phyloP scores from a whole-genome alignment of 1,140 invertebrate species.

The Anthonomus grandis region DNA sequence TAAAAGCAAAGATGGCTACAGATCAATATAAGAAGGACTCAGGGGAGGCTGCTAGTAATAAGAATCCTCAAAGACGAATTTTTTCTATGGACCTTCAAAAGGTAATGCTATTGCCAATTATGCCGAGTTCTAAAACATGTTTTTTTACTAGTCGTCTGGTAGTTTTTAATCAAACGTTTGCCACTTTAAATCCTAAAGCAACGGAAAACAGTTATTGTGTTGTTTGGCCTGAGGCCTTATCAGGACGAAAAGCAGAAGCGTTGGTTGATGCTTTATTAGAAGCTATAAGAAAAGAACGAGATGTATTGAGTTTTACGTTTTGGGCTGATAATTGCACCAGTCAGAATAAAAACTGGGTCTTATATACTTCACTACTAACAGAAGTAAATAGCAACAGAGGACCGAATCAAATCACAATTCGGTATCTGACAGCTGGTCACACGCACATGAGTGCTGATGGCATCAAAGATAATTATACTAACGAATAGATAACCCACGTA shows the following conservation, averaged over 20 bases:
- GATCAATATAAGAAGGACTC: background rate
- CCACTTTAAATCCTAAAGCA: too few relatives aligned
- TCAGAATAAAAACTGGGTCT: too few relatives aligned
- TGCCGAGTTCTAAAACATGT: background rate
- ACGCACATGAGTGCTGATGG: background rate
- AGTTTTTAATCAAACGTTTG: too few relatives aligned
- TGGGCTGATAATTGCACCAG: too few relatives aligned
- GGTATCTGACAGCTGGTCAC: background rate
- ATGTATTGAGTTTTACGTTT: too few relatives aligned
- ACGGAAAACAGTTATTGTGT: too few relatives aligned
- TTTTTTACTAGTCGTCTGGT: background rate
- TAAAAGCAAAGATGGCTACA: background rate
- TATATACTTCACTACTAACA: too few relatives aligned
- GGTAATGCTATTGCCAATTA: background rate
- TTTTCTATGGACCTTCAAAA: background rate
- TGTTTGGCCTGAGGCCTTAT: background rate
- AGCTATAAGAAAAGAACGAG: background rate
- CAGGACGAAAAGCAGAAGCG: background rate
- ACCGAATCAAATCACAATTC: background rate
- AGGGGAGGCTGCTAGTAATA: background rate
- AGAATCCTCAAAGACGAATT: background rate
- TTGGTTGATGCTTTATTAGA: background rate
- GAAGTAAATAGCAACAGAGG: too few relatives aligned
- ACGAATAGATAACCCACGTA: too few relatives aligned
- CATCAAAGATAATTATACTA: too few relatives aligned